Percentiles rank a stretch among this genome's conserved stretches.
Evolutionary conservation across 1,140 invertebrate genomes (phyloP).

Genomic region (Augochlora pura): DNA sequence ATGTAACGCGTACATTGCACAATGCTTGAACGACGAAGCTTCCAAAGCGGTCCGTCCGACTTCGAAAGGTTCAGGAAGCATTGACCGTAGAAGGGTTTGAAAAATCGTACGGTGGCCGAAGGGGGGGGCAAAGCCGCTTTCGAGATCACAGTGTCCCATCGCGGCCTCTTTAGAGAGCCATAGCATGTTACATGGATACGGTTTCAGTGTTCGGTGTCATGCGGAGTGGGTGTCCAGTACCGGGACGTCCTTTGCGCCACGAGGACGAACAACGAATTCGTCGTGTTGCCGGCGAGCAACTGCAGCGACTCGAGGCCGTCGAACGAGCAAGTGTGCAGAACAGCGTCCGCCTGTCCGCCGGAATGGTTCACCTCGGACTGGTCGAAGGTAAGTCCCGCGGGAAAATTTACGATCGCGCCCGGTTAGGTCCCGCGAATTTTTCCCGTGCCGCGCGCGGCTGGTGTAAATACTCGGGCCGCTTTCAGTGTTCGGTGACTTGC

Average conservation of each 20-base stretch:
- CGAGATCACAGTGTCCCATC: too few relatives aligned
- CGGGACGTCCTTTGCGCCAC: slow-evolving; percentile 83
- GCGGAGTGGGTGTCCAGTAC: slow-evolving; percentile 83
- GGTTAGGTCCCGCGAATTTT: not conserved
- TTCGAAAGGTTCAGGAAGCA: too few relatives aligned
- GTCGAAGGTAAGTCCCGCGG: slow-evolving; percentile 78
- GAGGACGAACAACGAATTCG: slow-evolving; percentile 71
- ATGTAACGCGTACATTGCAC: too few relatives aligned
- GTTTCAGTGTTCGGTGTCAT: slow-evolving; percentile 83
- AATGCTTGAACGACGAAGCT: too few relatives aligned
- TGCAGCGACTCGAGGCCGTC: slow-evolving; percentile 77
- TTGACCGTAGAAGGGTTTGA: too few relatives aligned
- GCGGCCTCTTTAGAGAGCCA: slow-evolving; percentile 49
- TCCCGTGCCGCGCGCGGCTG: not conserved
- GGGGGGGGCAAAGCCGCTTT: too few relatives aligned
- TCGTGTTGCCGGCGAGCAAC: slow-evolving; percentile 73
- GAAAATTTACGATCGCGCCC: slow-evolving; percentile 18
- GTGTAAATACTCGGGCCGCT: slow-evolving; percentile 23
- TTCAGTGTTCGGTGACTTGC: slow-evolving; percentile 78
- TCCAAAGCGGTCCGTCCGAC: too few relatives aligned
- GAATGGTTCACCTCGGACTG: slow-evolving; percentile 85
- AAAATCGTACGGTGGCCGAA: too few relatives aligned
- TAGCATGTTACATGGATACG: slow-evolving; percentile 13
- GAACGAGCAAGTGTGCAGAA: slow-evolving; percentile 77
- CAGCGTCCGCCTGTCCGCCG: slow-evolving; percentile 80